Evolutionary conservation across 2,888 invertebrate genomes (phyloP).

Genomic region (Ametastegia equiseti): DNA sequence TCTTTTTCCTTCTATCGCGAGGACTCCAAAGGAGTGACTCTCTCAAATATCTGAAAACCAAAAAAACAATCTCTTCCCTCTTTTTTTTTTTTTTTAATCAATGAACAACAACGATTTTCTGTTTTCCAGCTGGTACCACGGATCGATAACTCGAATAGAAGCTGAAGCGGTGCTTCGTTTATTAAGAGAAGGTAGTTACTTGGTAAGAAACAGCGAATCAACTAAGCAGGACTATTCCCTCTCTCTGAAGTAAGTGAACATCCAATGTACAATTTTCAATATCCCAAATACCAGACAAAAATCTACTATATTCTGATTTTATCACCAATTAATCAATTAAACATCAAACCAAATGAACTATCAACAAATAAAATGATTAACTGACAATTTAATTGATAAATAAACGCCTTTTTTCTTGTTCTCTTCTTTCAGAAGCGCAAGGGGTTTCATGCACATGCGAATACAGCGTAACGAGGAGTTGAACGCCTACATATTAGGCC

Average conservation of each 20-base stretch:
- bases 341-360: too few relatives aligned
- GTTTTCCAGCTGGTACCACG: constrained; percentile 92
- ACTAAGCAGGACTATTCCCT: constrained; percentile 95
- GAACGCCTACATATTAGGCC: constrained; percentile 92
- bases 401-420: neutral
- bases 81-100: neutral
- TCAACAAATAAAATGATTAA: too few relatives aligned
- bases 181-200: constrained; percentile 93
- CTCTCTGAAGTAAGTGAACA: constrained; percentile 95
- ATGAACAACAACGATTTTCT: too few relatives aligned
- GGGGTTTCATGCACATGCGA: constrained; percentile 98
- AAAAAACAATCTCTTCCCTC: neutral
- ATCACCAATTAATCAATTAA: constrained; percentile 38
- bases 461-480: constrained; percentile 87
- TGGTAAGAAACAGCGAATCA: constrained; percentile 96
- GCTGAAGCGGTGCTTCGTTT: constrained; percentile 92
- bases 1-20: too few relatives aligned
- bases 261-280: too few relatives aligned
- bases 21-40: too few relatives aligned
- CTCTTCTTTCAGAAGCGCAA: constrained; percentile 86
- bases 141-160: constrained; percentile 92
- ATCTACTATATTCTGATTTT: constrained; percentile 4
- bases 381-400: constrained; percentile 19
- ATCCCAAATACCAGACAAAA: too few relatives aligned
- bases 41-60: neutral